Conservation (phyloP, 2,797 vertebrate species). For the Gila robusta region DNA sequence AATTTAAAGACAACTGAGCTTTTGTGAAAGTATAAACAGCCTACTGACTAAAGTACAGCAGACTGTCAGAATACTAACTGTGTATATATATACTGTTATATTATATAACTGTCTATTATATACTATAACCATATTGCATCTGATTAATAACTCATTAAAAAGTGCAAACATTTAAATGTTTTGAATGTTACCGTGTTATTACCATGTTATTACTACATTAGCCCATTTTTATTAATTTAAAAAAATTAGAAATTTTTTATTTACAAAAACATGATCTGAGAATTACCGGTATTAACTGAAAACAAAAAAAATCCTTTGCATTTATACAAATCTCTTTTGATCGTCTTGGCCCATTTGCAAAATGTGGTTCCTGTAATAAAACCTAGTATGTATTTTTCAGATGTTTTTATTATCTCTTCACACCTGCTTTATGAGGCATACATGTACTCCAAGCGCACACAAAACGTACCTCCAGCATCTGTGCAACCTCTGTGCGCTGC, state of each 20-base stretch:
- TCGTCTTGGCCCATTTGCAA: not conserved
- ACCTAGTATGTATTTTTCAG: not conserved
- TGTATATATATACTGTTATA: too few relatives aligned
- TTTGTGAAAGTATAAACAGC: not conserved
- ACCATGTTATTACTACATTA: not conserved
- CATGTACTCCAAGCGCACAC: constrained; percentile 1
- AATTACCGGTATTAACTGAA: not conserved
- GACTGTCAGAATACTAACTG: not conserved
- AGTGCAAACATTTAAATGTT: not conserved
- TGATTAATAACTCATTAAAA: not conserved
- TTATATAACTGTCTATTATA: too few relatives aligned
- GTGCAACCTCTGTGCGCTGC: constrained; percentile 82
- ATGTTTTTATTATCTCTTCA: not conserved
- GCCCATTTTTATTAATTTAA: not conserved
- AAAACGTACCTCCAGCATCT: constrained; percentile 82
- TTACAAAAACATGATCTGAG: not conserved
- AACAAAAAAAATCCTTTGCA: not conserved
- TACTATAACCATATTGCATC: not conserved
- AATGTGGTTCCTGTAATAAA: not conserved
- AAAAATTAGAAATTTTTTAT: not conserved
- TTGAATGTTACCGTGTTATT: not conserved
- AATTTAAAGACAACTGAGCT: not conserved
- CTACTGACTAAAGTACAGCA: not conserved
- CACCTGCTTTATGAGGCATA: not conserved
- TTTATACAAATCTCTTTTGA: not conserved